These are phyloP conservation scores for Vulpes vulpes DNA, from an alignment of 2,113 vertebrate species.

Conservation along the genomic window DNA sequence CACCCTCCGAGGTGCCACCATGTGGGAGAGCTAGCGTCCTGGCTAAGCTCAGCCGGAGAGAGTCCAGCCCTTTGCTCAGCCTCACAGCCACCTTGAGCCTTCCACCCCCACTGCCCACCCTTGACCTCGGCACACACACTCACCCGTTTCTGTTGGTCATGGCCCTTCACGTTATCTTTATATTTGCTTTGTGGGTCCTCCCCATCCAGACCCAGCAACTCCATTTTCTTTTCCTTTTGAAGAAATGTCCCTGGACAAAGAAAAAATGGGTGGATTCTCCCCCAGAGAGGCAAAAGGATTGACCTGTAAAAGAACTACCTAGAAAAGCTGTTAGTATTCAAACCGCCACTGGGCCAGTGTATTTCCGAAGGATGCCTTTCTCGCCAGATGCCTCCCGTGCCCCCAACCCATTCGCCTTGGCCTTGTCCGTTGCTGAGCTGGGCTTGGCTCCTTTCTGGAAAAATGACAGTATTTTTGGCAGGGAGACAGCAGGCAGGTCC, in stretches of 20 bases:
- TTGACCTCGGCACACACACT: not conserved
- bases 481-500: slow-evolving; percentile 59
- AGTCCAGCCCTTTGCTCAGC: slow-evolving; percentile 12
- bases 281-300: slow-evolving; percentile 35
- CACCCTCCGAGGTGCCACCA: not conserved
- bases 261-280: slow-evolving; percentile 39
- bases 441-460: slow-evolving; percentile 67
- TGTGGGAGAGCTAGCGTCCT: slow-evolving; percentile 56
- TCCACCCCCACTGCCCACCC: not conserved
- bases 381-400: slow-evolving; percentile 64
- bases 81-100: slow-evolving; percentile 16
- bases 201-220: not conserved
- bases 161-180: not conserved
- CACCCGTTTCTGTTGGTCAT: not conserved
- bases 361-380: slow-evolving; percentile 72
- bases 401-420: slow-evolving; percentile 15
- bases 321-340: slow-evolving; percentile 62
- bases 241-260: slow-evolving; percentile 68
- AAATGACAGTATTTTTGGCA: slow-evolving; percentile 77
- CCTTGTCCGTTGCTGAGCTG: slow-evolving; percentile 50
- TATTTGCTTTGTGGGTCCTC: slow-evolving; percentile 40
- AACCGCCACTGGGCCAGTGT: not conserved
- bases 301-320: not conserved
- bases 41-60: slow-evolving; percentile 66
- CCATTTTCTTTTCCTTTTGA: slow-evolving; percentile 67